These are phyloP conservation scores for Trichechus manatus DNA, from an alignment of 2,113 vertebrate species.

Conservation along the genomic window DNA sequence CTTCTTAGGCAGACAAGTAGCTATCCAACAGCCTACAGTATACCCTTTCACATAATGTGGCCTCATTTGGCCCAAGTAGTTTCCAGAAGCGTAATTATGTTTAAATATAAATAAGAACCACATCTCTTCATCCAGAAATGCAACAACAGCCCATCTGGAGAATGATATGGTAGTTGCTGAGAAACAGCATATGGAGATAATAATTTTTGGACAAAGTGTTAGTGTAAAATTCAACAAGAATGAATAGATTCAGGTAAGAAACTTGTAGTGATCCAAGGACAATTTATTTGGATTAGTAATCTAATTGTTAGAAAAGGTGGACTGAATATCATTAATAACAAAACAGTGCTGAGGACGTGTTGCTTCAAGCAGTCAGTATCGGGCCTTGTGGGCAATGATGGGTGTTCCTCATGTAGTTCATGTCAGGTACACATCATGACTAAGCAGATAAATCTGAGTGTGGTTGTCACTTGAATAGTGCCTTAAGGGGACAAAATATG, in stretches of 20 bases:
- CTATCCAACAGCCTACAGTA: background rate
- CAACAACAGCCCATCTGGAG: background rate
- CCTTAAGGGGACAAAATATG: background rate
- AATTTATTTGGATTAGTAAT: background rate
- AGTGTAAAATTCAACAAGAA: background rate
- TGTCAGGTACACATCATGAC: background rate
- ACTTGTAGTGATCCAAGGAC: background rate
- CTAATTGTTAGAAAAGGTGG: background rate
- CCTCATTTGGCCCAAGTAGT: background rate
- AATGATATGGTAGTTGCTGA: background rate
- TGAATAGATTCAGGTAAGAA: background rate
- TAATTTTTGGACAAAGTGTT: background rate
- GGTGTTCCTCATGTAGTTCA: background rate
- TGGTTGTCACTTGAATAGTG: no score
- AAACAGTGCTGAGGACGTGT: accelerated
- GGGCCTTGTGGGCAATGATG: background rate
- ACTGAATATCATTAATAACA: background rate
- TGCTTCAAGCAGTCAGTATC: background rate
- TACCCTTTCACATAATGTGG: background rate
- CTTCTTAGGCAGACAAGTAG: background rate
- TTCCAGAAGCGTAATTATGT: background rate
- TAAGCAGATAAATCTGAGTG: background rate
- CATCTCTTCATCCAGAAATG: background rate
- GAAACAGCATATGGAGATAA: background rate
- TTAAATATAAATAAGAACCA: background rate